Percentiles rank a stretch among this genome's conserved stretches.
Conservation (phyloP, 1,140 invertebrate species). For the Orussus abietinus region DNA sequence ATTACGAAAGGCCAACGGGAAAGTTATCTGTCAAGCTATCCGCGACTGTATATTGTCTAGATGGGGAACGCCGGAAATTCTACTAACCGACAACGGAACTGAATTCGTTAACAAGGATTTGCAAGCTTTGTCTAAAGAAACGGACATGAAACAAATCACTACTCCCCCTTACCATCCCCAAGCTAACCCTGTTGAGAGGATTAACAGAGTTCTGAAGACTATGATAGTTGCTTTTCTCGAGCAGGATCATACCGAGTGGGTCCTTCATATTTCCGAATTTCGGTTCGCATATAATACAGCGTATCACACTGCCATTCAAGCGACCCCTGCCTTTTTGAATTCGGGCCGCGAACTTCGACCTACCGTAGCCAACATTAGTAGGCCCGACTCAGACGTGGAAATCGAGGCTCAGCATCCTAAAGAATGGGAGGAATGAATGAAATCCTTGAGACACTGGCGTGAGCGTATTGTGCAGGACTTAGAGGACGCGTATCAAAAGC, state of each 20-base stretch:
- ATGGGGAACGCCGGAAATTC: conserved; percentile 7
- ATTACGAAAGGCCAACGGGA: conserved; percentile 4
- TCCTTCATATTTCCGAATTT: conserved; percentile 16
- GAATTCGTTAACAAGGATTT: conserved; percentile 13
- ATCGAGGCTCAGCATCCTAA: conserved; percentile 1
- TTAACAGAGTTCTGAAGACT: conserved; percentile 17
- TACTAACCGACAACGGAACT: conserved; percentile 15
- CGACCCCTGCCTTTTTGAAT: conserved; percentile 16
- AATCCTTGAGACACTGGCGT: no score
- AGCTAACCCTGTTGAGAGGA: conserved; percentile 19
- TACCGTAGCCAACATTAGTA: not conserved
- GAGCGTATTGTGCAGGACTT: not conserved
- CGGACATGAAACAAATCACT: conserved; percentile 1
- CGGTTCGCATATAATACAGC: conserved; percentile 19
- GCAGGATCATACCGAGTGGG: conserved; percentile 17
- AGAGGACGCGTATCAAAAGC: not conserved
- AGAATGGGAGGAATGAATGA: conserved; percentile 12
- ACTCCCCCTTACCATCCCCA: conserved; percentile 20
- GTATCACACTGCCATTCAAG: conserved; percentile 4
- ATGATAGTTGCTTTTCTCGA: conserved; percentile 14
- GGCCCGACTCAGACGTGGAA: not conserved
- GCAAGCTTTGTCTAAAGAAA: not conserved
- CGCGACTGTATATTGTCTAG: conserved; percentile 4
- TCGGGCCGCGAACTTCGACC: conserved; percentile 11
- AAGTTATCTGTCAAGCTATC: conserved; percentile 3